Base-by-base conservation (phyloP, 2,797 vertebrate genomes). In the Mus spretus region DNA sequence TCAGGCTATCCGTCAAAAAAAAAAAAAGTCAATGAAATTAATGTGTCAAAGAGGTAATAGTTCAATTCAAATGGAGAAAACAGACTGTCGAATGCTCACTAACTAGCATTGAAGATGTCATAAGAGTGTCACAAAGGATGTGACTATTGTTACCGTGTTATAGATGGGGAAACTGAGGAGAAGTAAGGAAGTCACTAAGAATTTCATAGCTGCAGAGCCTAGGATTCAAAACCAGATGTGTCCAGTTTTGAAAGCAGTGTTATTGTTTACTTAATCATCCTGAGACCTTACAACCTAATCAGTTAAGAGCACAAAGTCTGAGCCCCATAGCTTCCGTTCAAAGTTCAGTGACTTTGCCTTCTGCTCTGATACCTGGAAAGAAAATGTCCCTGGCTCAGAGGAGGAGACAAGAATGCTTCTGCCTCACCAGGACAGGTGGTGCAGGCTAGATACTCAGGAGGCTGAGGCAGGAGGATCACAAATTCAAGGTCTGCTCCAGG, bases 41-140 rank as follows among this genome's bases (percentile, higher is more conserved):
- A 31, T 20, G 31, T 24, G 17, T 59, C 57, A 61, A 92, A 74
- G 67, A 37, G 19, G 44, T 93, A n/a, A 72, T 81, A 63, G 28
- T 31, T 90, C 87, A 53, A 59, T 57, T 83, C 92, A 86, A 79
- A 3, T 28, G 67, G 75, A 94, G 63, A 79, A 94, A 94, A 88
- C 4, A 44, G n/a, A 28, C 13, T 44, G 57, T 74, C 31, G 37
- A 84, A 83, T 40, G 92, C 63, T 93, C 28, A 40, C 72, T n/a
- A 20, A 57, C 26, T 84, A 75, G 75, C 22, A 31, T 10, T 47
- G 17, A 65, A 5, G 57, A 4, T 50, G 55, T 94, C 75, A 79
- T 5, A 83, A 20, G 0, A 13, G 44, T 44, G 24, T 89, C 79
- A 31, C n/a, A 65, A 96, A 40, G 14, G 77, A 14, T 61, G 34